Percentiles rank a stretch among this genome's conserved stretches.
Conservation (phyloP, 1,140 invertebrate species). For the Drosophila sp. region DNA sequence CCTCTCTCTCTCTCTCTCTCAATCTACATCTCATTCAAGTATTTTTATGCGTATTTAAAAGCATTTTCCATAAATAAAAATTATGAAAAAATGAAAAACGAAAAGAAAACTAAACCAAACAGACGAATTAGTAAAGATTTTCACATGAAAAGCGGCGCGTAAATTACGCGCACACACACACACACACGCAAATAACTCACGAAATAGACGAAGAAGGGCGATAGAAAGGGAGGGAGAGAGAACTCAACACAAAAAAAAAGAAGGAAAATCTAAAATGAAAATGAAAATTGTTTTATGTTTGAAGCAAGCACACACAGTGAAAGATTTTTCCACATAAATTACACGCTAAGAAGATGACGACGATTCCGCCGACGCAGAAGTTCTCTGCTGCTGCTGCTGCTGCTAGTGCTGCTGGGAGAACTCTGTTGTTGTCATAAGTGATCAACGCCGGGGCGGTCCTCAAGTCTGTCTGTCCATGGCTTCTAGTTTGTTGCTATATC, state of each 20-base stretch:
- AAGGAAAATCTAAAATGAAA: constrained; percentile 33
- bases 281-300: constrained; percentile 80
- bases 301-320: constrained; percentile 41
- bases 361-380: constrained; percentile 19
- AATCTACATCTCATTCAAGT: constrained; percentile 25
- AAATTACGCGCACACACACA: constrained; percentile 63
- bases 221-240: not conserved
- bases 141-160: constrained; percentile 78
- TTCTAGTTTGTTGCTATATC: constrained; percentile 51
- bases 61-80: constrained; percentile 81
- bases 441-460: constrained; percentile 67
- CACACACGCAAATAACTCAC: constrained; percentile 5
- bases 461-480: constrained; percentile 29
- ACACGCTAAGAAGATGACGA: constrained; percentile 42
- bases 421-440: constrained; percentile 78
- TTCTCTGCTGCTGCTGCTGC: not conserved
- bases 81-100: constrained; percentile 62
- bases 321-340: constrained; percentile 78
- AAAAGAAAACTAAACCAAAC: constrained; percentile 46
- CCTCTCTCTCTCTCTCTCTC: no score
- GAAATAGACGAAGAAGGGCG: constrained; percentile 2
- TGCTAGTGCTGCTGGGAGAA: not conserved
- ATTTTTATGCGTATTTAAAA: constrained; percentile 78
- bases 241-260: not conserved
- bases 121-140: constrained; percentile 79